Percentiles rank a stretch among this genome's conserved stretches.
Conservation (phyloP, 2,113 vertebrate genomes). For the Erpornis zantholeuca region DNA sequence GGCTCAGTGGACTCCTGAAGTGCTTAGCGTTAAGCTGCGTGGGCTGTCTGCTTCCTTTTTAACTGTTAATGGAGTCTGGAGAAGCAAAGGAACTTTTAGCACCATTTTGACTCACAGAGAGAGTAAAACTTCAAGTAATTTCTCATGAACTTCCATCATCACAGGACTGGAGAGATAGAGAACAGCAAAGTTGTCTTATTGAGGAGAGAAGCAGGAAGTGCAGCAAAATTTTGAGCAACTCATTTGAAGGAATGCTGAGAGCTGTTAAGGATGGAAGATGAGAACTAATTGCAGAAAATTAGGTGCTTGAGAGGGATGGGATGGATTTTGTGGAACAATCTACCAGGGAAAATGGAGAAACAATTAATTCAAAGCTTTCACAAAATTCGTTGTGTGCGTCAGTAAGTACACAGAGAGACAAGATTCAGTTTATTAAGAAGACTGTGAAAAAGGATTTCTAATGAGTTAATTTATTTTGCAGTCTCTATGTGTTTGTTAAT, state of each 20-base stretch:
- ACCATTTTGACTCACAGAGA: background rate
- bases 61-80: background rate
- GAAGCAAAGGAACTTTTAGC: background rate
- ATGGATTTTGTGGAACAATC: background rate
- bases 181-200: background rate
- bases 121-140: background rate
- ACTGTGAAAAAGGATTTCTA: background rate
- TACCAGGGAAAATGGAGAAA: background rate
- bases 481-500: background rate
- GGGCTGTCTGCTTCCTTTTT: background rate
- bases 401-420: background rate
- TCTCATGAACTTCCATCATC: fast-evolving
- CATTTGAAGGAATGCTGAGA: background rate
- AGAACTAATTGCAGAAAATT: background rate
- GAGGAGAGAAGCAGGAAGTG: background rate
- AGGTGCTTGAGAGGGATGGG: background rate
- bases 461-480: background rate
- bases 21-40: background rate
- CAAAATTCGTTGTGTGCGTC: background rate
- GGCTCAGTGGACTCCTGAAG: background rate
- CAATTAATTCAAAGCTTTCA: background rate
- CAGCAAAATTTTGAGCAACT: background rate
- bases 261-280: background rate
- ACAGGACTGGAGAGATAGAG: background rate
- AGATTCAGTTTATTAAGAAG: background rate